Percentiles rank a stretch among this genome's conserved stretches.
These are phyloP conservation scores for Peromyscus aztecus DNA, from an alignment of 2,797 vertebrate species.

Conservation along the genomic window DNA sequence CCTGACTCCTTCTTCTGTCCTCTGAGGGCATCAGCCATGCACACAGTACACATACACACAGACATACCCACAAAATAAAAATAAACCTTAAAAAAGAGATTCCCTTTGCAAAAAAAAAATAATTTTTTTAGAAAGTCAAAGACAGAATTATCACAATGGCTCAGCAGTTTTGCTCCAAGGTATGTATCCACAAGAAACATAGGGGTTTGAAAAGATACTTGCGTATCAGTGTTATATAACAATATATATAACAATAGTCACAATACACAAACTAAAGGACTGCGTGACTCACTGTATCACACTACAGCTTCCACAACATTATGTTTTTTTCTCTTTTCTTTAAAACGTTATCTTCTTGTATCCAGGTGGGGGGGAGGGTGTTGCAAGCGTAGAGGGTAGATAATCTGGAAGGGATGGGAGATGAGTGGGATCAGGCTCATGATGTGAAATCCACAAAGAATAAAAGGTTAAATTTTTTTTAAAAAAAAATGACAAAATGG, in stretches of 20 bases:
- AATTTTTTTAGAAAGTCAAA: background rate
- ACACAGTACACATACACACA: background rate
- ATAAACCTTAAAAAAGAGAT: background rate
- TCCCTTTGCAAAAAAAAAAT: background rate
- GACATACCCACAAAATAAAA: background rate
- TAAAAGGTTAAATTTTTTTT: background rate
- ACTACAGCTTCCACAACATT: background rate
- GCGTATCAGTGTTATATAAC: background rate
- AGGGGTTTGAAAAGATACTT: constrained; percentile 11
- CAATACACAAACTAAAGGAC: background rate
- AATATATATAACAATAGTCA: background rate
- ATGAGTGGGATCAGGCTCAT: background rate
- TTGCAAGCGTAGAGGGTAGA: background rate
- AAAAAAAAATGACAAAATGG: background rate
- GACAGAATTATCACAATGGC: background rate
- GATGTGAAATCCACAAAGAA: background rate
- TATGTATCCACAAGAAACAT: background rate
- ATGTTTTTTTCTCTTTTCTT: background rate
- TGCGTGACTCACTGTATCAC: background rate
- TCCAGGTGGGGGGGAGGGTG: too few species aligned
- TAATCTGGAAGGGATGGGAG: background rate
- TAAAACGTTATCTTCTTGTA: background rate
- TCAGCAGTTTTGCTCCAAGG: background rate
- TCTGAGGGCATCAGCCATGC: background rate
- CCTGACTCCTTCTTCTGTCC: background rate